phyloP scores from a whole-genome alignment of 2,797 vertebrate species.

The Betta splendens region DNA sequence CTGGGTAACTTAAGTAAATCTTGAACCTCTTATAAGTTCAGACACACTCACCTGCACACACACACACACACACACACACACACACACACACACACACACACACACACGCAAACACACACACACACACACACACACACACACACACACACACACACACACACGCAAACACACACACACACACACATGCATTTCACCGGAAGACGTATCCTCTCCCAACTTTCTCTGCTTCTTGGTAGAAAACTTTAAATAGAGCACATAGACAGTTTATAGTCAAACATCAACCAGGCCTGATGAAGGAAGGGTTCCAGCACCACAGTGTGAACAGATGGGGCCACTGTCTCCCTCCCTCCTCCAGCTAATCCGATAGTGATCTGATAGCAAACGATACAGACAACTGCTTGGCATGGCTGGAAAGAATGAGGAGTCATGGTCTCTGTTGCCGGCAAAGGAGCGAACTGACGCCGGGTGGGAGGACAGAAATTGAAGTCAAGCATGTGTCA shows the following conservation, averaged over 20 bases:
- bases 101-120: slow-evolving; percentile 17
- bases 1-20: slow-evolving; percentile 69
- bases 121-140: slow-evolving; percentile 34
- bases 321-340: slow-evolving; percentile 51
- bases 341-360: slow-evolving; percentile 43
- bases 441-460: slow-evolving; percentile 35
- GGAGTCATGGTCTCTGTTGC: slow-evolving; percentile 33
- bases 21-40: slow-evolving; percentile 50
- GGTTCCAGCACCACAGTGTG: slow-evolving; percentile 29
- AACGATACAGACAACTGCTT: slow-evolving; percentile 49
- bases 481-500: slow-evolving; percentile 56
- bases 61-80: slow-evolving; percentile 9
- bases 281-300: slow-evolving; percentile 38
- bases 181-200: slow-evolving; percentile 21
- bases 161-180: slow-evolving; percentile 16
- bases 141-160: slow-evolving; percentile 37
- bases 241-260: slow-evolving; percentile 14
- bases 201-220: slow-evolving; percentile 40
- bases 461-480: slow-evolving; percentile 36
- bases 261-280: slow-evolving; percentile 31
- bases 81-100: slow-evolving; percentile 14
- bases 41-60: slow-evolving; percentile 36
- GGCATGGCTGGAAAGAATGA: slow-evolving; percentile 37
- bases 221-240: slow-evolving; percentile 27
- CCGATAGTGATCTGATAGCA: slow-evolving; percentile 53